Percentiles rank a stretch among this genome's conserved stretches.
Conservation (phyloP, 2,888 invertebrate species). For the Machimus atricapillus region DNA sequence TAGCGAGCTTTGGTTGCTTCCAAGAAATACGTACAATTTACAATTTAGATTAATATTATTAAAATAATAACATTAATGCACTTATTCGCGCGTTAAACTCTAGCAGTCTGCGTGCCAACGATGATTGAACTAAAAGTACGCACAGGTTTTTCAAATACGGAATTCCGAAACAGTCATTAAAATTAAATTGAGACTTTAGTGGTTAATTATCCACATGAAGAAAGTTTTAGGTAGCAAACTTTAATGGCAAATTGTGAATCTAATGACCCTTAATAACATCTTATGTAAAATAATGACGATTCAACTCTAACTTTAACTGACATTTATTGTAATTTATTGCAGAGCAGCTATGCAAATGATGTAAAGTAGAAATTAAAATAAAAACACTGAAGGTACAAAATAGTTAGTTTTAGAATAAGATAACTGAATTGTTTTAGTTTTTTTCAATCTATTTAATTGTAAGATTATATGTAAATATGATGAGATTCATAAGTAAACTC, state of each 20-base stretch:
- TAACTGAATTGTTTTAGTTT: neutral
- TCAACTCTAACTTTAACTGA: neutral
- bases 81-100: neutral
- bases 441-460: neutral
- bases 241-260: neutral
- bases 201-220: neutral
- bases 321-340: too few relatives aligned
- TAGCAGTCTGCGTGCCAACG: neutral
- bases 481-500: neutral
- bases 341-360: too few relatives aligned
- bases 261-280: neutral
- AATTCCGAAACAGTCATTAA: neutral
- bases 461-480: neutral
- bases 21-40: neutral
- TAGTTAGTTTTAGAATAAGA: neutral
- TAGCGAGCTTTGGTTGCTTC: neutral
- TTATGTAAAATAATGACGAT: neutral
- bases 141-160: neutral
- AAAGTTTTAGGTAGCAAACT: neutral
- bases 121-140: neutral
- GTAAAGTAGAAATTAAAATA: neutral
- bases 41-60: neutral
- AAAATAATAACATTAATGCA: neutral
- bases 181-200: neutral
- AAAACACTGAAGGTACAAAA: neutral